Evolutionary conservation across 2,797 vertebrate genomes (phyloP).

Genomic region (Picus viridis): DNA sequence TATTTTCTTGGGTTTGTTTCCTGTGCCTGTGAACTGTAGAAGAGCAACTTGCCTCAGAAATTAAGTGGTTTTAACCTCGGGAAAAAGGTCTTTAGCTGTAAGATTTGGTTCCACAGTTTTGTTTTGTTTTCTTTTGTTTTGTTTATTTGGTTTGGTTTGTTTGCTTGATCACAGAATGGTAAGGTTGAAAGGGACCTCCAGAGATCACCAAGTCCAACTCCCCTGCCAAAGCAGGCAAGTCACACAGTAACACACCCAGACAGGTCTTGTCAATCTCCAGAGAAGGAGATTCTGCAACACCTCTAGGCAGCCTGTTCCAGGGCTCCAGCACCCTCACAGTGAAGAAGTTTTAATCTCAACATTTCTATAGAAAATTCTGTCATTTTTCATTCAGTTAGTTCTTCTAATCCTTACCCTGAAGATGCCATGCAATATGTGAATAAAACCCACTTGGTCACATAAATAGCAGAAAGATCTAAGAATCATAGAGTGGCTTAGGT

Average conservation of each 20-base stretch:
- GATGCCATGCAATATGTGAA: neutral
- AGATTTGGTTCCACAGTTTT: neutral
- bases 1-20: neutral
- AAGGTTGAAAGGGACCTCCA: too few relatives aligned
- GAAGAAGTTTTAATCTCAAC: neutral
- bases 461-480: neutral
- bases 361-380: neutral
- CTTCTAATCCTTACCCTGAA: neutral
- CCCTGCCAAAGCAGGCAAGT: too few relatives aligned
- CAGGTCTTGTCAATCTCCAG: too few relatives aligned
- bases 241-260: too few relatives aligned
- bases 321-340: too few relatives aligned
- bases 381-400: neutral
- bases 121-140: neutral
- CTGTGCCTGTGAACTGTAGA: neutral
- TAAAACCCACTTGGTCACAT: neutral
- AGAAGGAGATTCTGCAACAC: too few relatives aligned
- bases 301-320: too few relatives aligned
- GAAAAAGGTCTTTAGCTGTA: neutral
- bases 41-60: neutral
- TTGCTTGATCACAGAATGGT: too few relatives aligned
- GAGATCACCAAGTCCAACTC: too few relatives aligned
- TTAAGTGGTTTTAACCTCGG: neutral
- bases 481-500: neutral
- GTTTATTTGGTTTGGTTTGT: neutral